These are phyloP conservation scores for Pectinophora gossypiella DNA, from an alignment of 1,140 invertebrate species.

Conservation along the genomic window DNA sequence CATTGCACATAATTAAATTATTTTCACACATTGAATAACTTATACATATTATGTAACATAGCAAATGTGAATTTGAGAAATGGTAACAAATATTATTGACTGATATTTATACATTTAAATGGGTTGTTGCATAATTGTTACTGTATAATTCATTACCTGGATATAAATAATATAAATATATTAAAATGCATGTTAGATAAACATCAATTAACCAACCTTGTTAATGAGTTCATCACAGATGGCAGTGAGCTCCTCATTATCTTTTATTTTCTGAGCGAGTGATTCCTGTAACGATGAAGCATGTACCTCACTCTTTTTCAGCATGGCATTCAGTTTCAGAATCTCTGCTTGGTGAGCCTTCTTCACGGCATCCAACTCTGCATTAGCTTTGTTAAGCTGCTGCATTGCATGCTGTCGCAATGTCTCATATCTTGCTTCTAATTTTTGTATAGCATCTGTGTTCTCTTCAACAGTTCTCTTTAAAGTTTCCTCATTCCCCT, in stretches of 20 bases:
- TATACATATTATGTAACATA: neutral
- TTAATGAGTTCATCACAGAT: constrained; percentile 89
- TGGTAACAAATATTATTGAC: too few relatives aligned
- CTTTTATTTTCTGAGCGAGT: constrained; percentile 84
- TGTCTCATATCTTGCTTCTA: constrained; percentile 69
- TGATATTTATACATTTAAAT: too few relatives aligned
- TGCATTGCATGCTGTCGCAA: constrained; percentile 71
- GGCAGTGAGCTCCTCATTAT: constrained; percentile 85
- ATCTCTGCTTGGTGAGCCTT: constrained; percentile 81
- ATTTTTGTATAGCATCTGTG: constrained; percentile 69
- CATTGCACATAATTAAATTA: constrained; percentile 47
- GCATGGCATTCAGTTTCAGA: constrained; percentile 83
- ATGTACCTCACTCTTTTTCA: constrained; percentile 86
- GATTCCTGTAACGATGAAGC: constrained; percentile 81
- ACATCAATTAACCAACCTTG: constrained; percentile 58
- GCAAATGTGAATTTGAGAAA: neutral
- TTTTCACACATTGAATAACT: constrained; percentile 22
- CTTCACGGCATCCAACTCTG: constrained; percentile 81
- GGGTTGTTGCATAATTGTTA: too few relatives aligned
- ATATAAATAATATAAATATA: constrained; percentile 24
- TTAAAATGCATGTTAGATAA: constrained; percentile 47
- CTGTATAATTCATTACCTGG: constrained; percentile 17
- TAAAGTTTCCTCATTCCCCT: constrained; percentile 65
- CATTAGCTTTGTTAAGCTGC: constrained; percentile 76
- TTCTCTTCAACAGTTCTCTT: constrained; percentile 65